Evolutionary conservation across 2,113 vertebrate species (phyloP), one percentile per base, ranked within the genome.

Genomic region (Ariopsis seemanni): DNA sequence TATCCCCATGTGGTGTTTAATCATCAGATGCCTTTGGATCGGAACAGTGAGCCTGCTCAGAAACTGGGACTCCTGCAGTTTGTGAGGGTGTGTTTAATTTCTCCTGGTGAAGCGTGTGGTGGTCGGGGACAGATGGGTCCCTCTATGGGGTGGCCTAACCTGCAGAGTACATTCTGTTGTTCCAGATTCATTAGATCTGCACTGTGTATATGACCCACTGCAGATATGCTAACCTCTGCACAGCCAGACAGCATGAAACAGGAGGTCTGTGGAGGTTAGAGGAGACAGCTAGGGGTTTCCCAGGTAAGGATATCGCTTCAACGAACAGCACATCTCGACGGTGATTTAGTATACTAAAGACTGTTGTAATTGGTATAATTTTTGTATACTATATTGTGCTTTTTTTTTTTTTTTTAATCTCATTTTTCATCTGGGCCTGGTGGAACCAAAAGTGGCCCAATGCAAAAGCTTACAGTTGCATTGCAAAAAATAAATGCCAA

Each of bases 21-120:
- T 93, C 93, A 93, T 92, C 92, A 93, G 94, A 94, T 94, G 93
- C 91, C 90, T 91, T 92, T 92, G 92, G 93, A 92, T 93, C 91
- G 92, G 91, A 94, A 92, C 92, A 90, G 90, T 69, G 77, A 92
- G 89, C 89, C 90, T 92, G 90, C n/a, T 6, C 72, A 63, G 89
- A 90, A 92, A 91, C 91, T 52, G 30, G 87, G 86, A 4, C 82
- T 52, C 84, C 86, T 62, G 80, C 57, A 22, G 82, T 57, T 52
- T 72, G 78, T n/a, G 62, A 79, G 75, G 63, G 88, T 78, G 84
- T 82, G 79, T 83, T 87, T 85, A 34, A 84, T 89, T 78, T 85
- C 78, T 75, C 77, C 42, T 74, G 7, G 62, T 88, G 83, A 88
- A 60, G 83, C 18, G 15, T 74, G 7, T 27, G 57, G 83, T 63